Percentiles rank a stretch among this genome's conserved stretches.
Conservation (phyloP, 2,797 vertebrate genomes). For the Poeciliopsis paucimaculata region DNA sequence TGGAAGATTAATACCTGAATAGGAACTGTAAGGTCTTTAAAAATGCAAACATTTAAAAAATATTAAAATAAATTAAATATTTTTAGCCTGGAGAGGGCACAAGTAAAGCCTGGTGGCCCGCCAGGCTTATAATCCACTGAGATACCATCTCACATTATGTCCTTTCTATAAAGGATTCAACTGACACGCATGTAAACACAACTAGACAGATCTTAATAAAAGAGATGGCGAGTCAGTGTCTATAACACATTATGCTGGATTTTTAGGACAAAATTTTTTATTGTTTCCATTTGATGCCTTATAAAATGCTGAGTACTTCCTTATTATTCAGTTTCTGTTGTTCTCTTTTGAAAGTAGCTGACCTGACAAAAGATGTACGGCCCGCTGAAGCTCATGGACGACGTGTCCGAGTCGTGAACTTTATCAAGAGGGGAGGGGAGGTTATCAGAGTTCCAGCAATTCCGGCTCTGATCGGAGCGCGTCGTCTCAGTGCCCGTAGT, state of each 20-base stretch:
- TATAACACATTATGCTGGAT: background rate
- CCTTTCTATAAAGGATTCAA: background rate
- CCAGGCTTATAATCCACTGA: no score
- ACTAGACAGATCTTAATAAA: no score
- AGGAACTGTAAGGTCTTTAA: no score
- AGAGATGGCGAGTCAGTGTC: background rate
- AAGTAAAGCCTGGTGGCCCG: no score
- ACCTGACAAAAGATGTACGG: conserved; percentile 79
- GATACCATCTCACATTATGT: background rate
- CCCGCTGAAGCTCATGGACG: conserved; percentile 74
- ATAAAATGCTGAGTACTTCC: background rate
- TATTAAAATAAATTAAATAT: no score
- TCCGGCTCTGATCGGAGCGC: conserved; percentile 18
- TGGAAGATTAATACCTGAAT: no score
- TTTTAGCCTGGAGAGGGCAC: no score
- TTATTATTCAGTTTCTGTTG: background rate
- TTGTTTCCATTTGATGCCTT: background rate
- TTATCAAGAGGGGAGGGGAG: conserved; percentile 6
- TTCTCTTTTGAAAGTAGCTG: conserved; percentile 6
- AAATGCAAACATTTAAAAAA: no score
- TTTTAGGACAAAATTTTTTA: background rate
- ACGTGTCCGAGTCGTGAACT: conserved; percentile 33
- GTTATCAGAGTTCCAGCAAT: conserved; percentile 31
- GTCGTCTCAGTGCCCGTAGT: conserved; percentile 7
- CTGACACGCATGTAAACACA: no score